These are phyloP conservation scores for Lasioglossum pauxillum DNA, from an alignment of 2,888 invertebrate genomes.

Conservation along the genomic window DNA sequence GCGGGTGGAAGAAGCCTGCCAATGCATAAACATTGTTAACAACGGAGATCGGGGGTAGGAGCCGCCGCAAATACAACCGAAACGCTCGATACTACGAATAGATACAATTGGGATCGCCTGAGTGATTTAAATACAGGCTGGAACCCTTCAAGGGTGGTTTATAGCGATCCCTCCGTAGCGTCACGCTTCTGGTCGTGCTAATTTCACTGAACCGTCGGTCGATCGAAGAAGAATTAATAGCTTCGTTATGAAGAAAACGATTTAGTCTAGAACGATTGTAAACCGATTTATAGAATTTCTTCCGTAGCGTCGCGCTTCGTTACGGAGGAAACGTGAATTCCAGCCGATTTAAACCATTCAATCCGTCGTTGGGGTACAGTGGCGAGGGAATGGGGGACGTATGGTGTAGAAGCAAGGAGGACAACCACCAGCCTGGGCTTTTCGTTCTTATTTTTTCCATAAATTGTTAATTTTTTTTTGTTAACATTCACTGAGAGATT, in stretches of 20 bases:
- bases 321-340: background rate
- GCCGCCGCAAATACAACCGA: constrained; percentile 10
- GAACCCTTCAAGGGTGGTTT: background rate
- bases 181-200: background rate
- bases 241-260: background rate
- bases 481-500: constrained; percentile 83
- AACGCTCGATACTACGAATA: constrained; percentile 6
- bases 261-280: background rate
- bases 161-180: background rate
- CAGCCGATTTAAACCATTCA: constrained; percentile 10
- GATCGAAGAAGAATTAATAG: background rate
- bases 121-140: constrained; percentile 3
- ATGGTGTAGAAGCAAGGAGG: constrained; percentile 38
- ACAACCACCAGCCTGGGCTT: constrained; percentile 60
- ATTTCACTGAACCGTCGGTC: background rate
- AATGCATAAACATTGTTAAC: background rate
- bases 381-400: constrained; percentile 4
- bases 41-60: background rate
- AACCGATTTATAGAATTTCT: background rate
- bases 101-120: background rate
- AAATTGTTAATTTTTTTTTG: constrained; percentile 44
- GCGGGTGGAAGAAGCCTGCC: background rate
- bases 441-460: constrained; percentile 36
- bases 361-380: background rate
- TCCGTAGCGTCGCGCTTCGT: background rate